These are phyloP conservation scores for Tenualosa thibaudeaui DNA, from an alignment of 2,797 vertebrate genomes.

Conservation along the genomic window DNA sequence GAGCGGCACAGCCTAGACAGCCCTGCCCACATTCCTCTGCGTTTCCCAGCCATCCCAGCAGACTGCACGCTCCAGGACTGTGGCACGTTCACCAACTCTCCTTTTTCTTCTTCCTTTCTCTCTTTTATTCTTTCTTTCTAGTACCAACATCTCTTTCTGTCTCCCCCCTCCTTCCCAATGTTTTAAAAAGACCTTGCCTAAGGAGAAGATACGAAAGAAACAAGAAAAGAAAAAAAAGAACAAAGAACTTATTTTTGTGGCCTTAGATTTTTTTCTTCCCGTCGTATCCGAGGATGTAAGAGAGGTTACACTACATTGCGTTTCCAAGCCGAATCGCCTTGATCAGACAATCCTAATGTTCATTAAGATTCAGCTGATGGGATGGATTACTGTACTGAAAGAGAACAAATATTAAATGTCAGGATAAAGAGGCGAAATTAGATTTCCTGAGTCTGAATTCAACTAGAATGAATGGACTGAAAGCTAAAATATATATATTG, in stretches of 20 bases:
- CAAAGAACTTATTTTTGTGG: constrained; percentile 62
- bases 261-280: constrained; percentile 51
- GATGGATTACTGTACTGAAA: neutral
- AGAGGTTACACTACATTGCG: constrained; percentile 67
- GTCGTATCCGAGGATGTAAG: constrained; percentile 44
- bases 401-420: neutral
- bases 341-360: constrained; percentile 44
- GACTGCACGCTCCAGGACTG: constrained; percentile 81
- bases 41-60: constrained; percentile 59
- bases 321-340: constrained; percentile 62
- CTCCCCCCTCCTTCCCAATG: constrained; percentile 54
- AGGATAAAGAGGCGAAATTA: neutral
- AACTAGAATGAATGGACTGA: neutral
- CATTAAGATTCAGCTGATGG: constrained; percentile 38
- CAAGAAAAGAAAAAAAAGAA: constrained; percentile 44
- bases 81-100: constrained; percentile 53
- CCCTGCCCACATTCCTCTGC: constrained; percentile 57
- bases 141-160: constrained; percentile 75
- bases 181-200: constrained; percentile 50
- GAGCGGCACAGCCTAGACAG: constrained; percentile 88
- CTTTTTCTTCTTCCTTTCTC: constrained; percentile 45
- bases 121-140: constrained; percentile 57
- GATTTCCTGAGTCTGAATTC: neutral
- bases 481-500: neutral
- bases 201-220: constrained; percentile 35